Conservation (phyloP, 1,140 invertebrate species). For the Pseudomyrmex concolor region DNA sequence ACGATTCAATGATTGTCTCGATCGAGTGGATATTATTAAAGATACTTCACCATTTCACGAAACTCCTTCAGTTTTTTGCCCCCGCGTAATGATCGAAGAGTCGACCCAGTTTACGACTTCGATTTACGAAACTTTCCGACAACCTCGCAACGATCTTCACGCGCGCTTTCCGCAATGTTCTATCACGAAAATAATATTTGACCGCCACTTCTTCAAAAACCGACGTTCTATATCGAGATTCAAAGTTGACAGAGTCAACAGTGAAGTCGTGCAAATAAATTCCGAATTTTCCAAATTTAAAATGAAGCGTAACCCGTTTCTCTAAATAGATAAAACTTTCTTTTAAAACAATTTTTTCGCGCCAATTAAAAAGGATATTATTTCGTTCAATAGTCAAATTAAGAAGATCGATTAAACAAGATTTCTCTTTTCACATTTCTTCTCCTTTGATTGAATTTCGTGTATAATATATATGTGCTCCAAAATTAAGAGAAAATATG, state of each 20-base stretch:
- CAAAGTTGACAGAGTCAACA: constrained; percentile 13
- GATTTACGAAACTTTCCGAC: constrained; percentile 26
- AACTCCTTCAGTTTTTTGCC: constrained; percentile 44
- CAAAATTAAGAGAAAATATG: neutral
- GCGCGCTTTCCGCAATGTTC: neutral
- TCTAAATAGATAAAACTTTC: neutral
- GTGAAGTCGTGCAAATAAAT: constrained; percentile 11
- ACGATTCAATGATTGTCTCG: neutral
- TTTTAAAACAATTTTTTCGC: neutral
- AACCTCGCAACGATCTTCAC: neutral
- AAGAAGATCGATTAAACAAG: neutral
- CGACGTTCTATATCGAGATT: constrained; percentile 11
- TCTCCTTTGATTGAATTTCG: neutral
- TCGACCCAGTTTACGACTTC: constrained; percentile 17
- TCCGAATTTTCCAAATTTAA: constrained; percentile 4
- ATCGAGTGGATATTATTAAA: constrained; percentile 19
- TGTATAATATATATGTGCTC: neutral
- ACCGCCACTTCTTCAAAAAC: constrained; percentile 16
- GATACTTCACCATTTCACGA: constrained; percentile 31
- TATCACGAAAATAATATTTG: constrained; percentile 30
- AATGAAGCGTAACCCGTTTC: constrained; percentile 7
- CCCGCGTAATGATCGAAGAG: constrained; percentile 7
- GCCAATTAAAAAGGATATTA: neutral
- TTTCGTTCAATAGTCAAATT: constrained; percentile 1
- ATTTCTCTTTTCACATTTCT: constrained; percentile 2